Evolutionary conservation across 2,797 vertebrate genomes (phyloP).

Genomic region (Enteromius unitaeniatus): DNA sequence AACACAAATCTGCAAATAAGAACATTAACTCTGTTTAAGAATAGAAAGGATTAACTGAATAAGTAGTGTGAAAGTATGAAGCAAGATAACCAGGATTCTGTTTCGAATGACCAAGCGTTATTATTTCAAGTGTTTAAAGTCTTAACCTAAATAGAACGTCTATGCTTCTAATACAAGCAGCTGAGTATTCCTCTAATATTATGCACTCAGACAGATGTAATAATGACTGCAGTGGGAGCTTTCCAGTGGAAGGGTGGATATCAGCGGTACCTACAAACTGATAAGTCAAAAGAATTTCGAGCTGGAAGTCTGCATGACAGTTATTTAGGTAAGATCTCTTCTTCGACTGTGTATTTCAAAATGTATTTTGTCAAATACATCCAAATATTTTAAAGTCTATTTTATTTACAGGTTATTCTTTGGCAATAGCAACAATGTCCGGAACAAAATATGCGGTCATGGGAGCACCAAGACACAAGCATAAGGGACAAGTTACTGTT

Average conservation of each 20-base stretch:
- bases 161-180: background rate
- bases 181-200: background rate
- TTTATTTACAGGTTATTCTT: constrained; percentile 75
- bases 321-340: constrained; percentile 71
- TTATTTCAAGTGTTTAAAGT: background rate
- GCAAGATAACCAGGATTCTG: too few relatives aligned
- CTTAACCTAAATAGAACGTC: background rate
- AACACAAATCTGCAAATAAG: too few relatives aligned
- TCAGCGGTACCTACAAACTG: background rate
- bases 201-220: constrained; percentile 53
- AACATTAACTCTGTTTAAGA: too few relatives aligned
- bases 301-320: constrained; percentile 66
- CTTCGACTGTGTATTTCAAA: background rate
- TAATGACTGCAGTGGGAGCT: constrained; percentile 72
- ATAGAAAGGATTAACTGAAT: too few relatives aligned
- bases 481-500: constrained; percentile 69
- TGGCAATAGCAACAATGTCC: constrained; percentile 50
- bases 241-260: constrained; percentile 75
- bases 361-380: background rate
- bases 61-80: too few relatives aligned
- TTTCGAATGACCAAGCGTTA: background rate
- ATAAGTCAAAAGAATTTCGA: rapidly evolving
- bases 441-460: constrained; percentile 50
- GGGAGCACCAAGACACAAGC: constrained; percentile 77
- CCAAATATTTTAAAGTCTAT: background rate